These are phyloP conservation scores for Calephelis virginiensis DNA, from an alignment of 1,140 invertebrate species.

Conservation along the genomic window DNA sequence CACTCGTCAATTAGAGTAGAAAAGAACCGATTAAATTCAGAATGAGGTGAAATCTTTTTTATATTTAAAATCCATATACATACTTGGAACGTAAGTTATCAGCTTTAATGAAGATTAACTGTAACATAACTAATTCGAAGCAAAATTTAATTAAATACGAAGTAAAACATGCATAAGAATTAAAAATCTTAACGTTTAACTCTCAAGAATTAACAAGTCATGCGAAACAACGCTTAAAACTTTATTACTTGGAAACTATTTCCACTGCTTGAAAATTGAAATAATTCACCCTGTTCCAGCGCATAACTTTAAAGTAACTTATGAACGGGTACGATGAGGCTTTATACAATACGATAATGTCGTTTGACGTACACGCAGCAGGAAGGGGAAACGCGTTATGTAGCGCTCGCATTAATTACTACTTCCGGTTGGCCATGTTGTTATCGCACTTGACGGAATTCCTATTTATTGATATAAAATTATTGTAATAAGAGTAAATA, in stretches of 20 bases:
- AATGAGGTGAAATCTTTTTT: too few species aligned
- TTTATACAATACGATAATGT: slow-evolving; percentile 45
- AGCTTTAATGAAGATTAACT: neutral
- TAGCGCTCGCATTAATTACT: slow-evolving; percentile 52
- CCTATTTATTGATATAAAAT: slow-evolving; percentile 2
- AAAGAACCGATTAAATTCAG: too few species aligned
- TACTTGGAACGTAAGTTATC: too few species aligned
- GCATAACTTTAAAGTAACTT: slow-evolving; percentile 59
- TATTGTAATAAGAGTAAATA: too few species aligned
- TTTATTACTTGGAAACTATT: slow-evolving; percentile 61
- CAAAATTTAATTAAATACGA: slow-evolving; percentile 13
- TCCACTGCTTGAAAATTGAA: slow-evolving; percentile 54
- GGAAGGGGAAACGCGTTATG: slow-evolving; percentile 53
- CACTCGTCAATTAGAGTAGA: too few species aligned
- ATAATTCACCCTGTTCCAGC: slow-evolving; percentile 58
- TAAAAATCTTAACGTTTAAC: slow-evolving; percentile 44
- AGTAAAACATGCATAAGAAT: slow-evolving; percentile 23
- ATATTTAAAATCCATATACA: too few species aligned
- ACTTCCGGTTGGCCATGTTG: slow-evolving; percentile 36
- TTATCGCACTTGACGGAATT: slow-evolving; percentile 12
- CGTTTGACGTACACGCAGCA: slow-evolving; percentile 38
- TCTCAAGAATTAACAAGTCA: slow-evolving; percentile 50
- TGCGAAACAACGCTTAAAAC: slow-evolving; percentile 60
- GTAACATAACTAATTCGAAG: slow-evolving; percentile 8
- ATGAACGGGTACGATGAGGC: slow-evolving; percentile 45